Evolutionary conservation across 2,888 invertebrate genomes (phyloP), one percentile per base, ranked within the genome.

Genomic region (Onchidella celtica): DNA sequence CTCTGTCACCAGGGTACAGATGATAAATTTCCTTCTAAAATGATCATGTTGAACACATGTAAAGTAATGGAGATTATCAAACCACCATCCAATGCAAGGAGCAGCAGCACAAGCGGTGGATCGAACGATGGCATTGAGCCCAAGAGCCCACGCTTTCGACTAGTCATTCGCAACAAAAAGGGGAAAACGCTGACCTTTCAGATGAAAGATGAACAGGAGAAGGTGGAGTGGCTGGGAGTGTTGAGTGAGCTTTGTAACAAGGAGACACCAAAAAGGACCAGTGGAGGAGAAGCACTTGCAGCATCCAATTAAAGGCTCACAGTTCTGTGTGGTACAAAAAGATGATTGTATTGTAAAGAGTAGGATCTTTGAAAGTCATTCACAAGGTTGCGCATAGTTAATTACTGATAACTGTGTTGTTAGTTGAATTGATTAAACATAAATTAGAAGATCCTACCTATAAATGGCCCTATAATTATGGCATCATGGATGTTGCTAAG

Each of bases 121-220:
- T 17, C 38, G 17, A 24, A n/a, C 3, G 68, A 73, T 24, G 70
- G 59, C 24, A 3, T 21, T 2, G 38, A 24, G 17, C 17, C 81
- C 3, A 81, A 76, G 59, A 76, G 61, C 27, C 84, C 87, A 0
- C 86, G 88, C 57, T 84, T 87, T 34, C 85, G 88, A 0, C 77
- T 89, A 9, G 88, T 86, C 72, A 59, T 89, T 9, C 84, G 87
- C 55, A 84, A 84, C 14, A 85, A 86, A 65, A 87, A 87, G 59
- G 83, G 86, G 3, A 88, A 88, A 78, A 86, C 88, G 55, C 85
- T 88, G 72, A 89, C 88, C 34, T 87, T 90, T 76, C 89, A 88
- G 83, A 86, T 88, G 32, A 89, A 89, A 66, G 89, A 90, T 78
- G 88, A 88, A 61, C 89, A 88, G 47, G 90, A 91, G 65, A 88